Evolutionary conservation across 2,113 vertebrate species (phyloP).

Genomic region (Larimichthys crocea): DNA sequence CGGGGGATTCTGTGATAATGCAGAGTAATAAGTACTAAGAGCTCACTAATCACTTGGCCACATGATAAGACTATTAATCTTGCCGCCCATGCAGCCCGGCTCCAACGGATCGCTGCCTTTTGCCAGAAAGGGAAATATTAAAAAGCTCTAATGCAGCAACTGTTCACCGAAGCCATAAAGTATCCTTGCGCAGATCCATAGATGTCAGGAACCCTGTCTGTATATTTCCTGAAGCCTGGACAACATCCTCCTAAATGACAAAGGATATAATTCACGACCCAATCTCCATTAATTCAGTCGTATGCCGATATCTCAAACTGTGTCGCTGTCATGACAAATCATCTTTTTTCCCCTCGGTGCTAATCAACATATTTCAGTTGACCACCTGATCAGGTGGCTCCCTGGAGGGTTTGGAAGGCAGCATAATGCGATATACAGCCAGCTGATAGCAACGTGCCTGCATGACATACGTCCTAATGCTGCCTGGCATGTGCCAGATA

Average conservation of each 20-base stretch:
- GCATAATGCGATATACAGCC: slow-evolving; percentile 40
- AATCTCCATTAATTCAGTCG: slow-evolving; percentile 58
- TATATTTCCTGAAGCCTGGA: slow-evolving; percentile 58
- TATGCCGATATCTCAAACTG: slow-evolving; percentile 50
- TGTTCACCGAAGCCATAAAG: slow-evolving; percentile 71
- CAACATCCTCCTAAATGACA: slow-evolving; percentile 63
- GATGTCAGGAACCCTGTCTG: slow-evolving; percentile 68
- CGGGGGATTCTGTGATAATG: slow-evolving; percentile 83
- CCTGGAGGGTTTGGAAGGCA: slow-evolving; percentile 36
- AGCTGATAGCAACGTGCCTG: slow-evolving; percentile 18
- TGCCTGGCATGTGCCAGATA: slow-evolving; percentile 28
- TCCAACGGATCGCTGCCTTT: slow-evolving; percentile 69
- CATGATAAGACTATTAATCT: slow-evolving; percentile 86
- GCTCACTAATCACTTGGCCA: slow-evolving; percentile 85
- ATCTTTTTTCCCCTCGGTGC: slow-evolving; percentile 6
- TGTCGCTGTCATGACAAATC: slow-evolving; percentile 64
- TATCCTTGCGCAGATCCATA: slow-evolving; percentile 68
- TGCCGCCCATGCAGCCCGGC: slow-evolving; percentile 69
- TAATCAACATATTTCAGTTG: slow-evolving; percentile 67
- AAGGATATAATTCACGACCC: slow-evolving; percentile 73
- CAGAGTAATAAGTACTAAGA: slow-evolving; percentile 86
- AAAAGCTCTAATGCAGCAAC: slow-evolving; percentile 67
- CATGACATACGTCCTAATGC: slow-evolving; percentile 29
- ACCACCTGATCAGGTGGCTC: slow-evolving; percentile 55
- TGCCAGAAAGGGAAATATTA: slow-evolving; percentile 75